These are phyloP conservation scores for Habrosyne pyritoides DNA, from an alignment of 2,888 invertebrate genomes.

Conservation along the genomic window DNA sequence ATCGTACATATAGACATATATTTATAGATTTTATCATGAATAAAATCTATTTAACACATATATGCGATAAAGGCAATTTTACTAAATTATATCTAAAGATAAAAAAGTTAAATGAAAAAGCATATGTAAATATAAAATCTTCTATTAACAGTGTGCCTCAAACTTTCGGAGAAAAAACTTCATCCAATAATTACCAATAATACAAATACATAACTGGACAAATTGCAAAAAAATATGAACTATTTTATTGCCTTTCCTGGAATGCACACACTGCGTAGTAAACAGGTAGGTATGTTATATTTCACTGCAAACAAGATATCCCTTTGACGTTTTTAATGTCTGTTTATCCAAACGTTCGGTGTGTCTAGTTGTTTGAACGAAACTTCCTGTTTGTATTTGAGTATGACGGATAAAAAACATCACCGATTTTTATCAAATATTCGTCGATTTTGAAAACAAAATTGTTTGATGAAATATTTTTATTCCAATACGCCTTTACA, in stretches of 20 bases:
- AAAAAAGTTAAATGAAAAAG: too few species aligned
- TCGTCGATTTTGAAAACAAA: neutral
- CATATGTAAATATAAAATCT: too few species aligned
- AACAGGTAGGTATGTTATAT: slow-evolving; percentile 13
- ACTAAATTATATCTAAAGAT: too few species aligned
- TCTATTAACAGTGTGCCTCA: too few species aligned
- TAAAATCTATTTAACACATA: too few species aligned
- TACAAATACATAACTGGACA: neutral
- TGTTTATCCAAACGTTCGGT: slow-evolving; percentile 18
- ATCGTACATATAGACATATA: too few species aligned
- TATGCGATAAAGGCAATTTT: too few species aligned
- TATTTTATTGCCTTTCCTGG: neutral
- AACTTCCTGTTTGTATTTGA: slow-evolving; percentile 19
- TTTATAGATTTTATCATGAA: too few species aligned
- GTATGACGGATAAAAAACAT: slow-evolving; percentile 18
- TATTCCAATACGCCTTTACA: too few species aligned
- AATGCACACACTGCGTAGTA: neutral
- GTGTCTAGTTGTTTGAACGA: slow-evolving; percentile 16
- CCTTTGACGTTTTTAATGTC: slow-evolving; percentile 33
- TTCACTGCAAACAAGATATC: slow-evolving; percentile 29
- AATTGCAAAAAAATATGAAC: neutral
- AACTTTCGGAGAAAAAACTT: neutral
- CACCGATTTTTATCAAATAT: slow-evolving; percentile 15
- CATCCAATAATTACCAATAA: too few species aligned
- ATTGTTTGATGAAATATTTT: neutral